phyloP scores from a whole-genome alignment of 1,140 invertebrate genomes.

The Pygmarrhopalites habei region DNA sequence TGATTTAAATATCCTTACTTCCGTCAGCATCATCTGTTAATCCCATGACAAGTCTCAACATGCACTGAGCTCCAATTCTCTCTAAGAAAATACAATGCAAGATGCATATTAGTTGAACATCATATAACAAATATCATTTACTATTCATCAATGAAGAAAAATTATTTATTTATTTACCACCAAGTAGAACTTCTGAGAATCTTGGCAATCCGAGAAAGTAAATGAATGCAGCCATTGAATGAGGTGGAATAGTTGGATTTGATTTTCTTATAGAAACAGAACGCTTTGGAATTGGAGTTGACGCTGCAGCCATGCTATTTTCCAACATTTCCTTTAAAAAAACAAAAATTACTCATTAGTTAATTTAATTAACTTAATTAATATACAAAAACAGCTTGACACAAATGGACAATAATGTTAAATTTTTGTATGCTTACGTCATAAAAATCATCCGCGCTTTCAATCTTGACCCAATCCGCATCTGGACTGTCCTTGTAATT shows the following conservation, averaged over 20 bases:
- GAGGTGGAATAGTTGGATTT: conserved; percentile 63
- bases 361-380: no score
- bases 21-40: conserved; percentile 86
- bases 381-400: no score
- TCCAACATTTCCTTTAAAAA: conserved; percentile 36
- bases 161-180: no score
- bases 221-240: conserved; percentile 82
- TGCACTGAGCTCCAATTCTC: conserved; percentile 71
- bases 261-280: conserved; percentile 7
- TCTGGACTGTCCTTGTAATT: conserved; percentile 38
- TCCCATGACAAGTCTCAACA: conserved; percentile 74
- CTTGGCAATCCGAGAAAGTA: conserved; percentile 77
- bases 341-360: conserved; percentile 1
- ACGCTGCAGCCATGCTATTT: conserved; percentile 31
- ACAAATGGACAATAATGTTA: not conserved
- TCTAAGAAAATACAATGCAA: no score
- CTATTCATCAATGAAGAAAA: no score
- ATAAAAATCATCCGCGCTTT: conserved; percentile 61
- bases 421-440: conserved; percentile 47
- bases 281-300: conserved; percentile 34
- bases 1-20: conserved; percentile 49
- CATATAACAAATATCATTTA: no score
- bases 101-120: no score
- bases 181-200: conserved; percentile 78
- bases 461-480: conserved; percentile 73